These are phyloP conservation scores for Ophonus ardosiacus DNA, from an alignment of 2,888 invertebrate species.

Conservation along the genomic window DNA sequence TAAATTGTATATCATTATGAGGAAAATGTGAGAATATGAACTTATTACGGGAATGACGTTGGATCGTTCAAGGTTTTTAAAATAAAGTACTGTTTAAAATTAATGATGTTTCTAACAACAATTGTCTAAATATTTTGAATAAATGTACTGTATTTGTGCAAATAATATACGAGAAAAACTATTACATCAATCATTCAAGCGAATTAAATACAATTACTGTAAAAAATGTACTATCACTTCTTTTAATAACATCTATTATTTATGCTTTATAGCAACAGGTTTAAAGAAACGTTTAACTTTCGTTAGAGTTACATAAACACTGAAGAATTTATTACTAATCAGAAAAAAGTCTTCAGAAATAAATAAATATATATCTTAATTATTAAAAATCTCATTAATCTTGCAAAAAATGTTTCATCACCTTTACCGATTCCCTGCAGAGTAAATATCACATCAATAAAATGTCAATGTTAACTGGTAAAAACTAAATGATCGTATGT, in stretches of 20 bases:
- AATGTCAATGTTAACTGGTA: conserved; percentile 35
- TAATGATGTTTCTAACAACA: not conserved
- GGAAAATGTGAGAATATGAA: no score
- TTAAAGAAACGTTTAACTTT: conserved; percentile 24
- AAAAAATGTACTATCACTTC: conserved; percentile 25
- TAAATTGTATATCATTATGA: no score
- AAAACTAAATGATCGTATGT: conserved; percentile 19
- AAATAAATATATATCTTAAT: not conserved
- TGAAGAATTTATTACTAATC: not conserved
- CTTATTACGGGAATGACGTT: no score
- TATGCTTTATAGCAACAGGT: not conserved
- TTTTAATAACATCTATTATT: conserved; percentile 14
- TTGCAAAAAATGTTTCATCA: conserved; percentile 18
- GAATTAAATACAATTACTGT: not conserved
- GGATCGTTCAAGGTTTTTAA: no score
- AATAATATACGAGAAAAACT: not conserved
- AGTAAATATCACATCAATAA: conserved; percentile 1
- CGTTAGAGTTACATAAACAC: conserved; percentile 12
- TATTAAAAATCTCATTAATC: conserved; percentile 9
- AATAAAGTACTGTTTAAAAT: not conserved
- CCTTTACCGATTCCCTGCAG: not conserved
- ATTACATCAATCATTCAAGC: conserved; percentile 18
- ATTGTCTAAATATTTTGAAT: not conserved
- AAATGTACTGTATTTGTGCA: not conserved
- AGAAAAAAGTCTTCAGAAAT: not conserved